Conservation (phyloP, 2,113 vertebrate genomes). For the Otus sunia region DNA sequence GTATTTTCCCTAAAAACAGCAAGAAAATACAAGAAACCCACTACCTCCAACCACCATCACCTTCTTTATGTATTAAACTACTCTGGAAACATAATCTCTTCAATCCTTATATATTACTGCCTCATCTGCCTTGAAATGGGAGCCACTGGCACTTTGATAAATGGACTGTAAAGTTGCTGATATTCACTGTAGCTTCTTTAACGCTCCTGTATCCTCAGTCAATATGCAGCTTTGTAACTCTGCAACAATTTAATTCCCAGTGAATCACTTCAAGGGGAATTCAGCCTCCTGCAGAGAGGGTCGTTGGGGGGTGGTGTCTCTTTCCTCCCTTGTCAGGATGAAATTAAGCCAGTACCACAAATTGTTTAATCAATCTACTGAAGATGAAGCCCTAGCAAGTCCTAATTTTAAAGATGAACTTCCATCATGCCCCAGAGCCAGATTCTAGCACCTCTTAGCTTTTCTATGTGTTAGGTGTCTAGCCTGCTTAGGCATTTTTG, state of each 20-base stretch:
- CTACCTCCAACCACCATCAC: not conserved
- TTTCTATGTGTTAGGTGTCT: not conserved
- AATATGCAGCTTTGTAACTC: not conserved
- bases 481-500: not conserved
- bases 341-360: not conserved
- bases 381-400: not conserved
- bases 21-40: not conserved
- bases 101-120: not conserved
- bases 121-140: not conserved
- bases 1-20: not conserved
- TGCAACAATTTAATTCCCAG: not conserved
- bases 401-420: not conserved
- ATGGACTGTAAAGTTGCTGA: not conserved
- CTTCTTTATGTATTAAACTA: not conserved
- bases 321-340: not conserved
- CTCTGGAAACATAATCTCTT: not conserved
- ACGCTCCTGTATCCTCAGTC: not conserved
- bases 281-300: not conserved
- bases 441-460: not conserved
- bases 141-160: not conserved
- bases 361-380: not conserved
- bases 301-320: not conserved
- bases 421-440: not conserved
- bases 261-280: not conserved
- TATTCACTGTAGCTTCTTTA: not conserved